Evolutionary conservation across 2,888 invertebrate genomes (phyloP).

Genomic region (Druceiella hillmani): DNA sequence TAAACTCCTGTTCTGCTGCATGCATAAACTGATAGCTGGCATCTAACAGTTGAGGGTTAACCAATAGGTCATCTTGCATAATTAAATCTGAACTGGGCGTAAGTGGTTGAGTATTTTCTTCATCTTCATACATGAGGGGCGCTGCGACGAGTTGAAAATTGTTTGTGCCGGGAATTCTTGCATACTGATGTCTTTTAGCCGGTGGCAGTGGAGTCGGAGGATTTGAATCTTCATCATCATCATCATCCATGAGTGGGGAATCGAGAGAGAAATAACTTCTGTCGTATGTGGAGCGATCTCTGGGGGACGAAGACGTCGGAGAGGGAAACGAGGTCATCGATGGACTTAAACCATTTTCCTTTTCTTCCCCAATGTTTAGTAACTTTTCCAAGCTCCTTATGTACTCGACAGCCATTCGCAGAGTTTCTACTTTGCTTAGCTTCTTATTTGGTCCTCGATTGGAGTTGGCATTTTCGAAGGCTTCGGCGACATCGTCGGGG

Average conservation of each 20-base stretch:
- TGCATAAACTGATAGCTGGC: conserved; percentile 48
- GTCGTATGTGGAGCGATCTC: conserved; percentile 48
- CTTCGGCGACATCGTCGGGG: conserved; percentile 72
- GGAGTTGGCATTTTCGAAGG: conserved; percentile 60
- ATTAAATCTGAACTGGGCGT: conserved; percentile 47
- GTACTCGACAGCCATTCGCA: conserved; percentile 87
- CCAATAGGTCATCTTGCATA: conserved; percentile 43
- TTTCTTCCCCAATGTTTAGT: conserved; percentile 61
- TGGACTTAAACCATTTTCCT: conserved; percentile 39
- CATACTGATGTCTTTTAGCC: conserved; percentile 52
- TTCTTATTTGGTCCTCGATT: conserved; percentile 69
- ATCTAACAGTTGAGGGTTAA: conserved; percentile 43
- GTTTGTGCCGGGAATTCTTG: conserved; percentile 55
- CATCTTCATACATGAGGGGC: conserved; percentile 55
- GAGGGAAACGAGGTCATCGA: conserved; percentile 49
- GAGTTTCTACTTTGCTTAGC: conserved; percentile 81
- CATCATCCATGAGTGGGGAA: conserved; percentile 39
- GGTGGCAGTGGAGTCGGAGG: conserved; percentile 40
- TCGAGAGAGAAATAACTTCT: conserved; percentile 45
- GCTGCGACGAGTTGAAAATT: conserved; percentile 59
- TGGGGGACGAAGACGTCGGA: conserved; percentile 46
- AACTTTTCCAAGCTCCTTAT: conserved; percentile 76
- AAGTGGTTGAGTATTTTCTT: conserved; percentile 55
- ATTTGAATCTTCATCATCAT: conserved; percentile 34
- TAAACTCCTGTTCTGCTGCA: conserved; percentile 45